Base-by-base conservation (phyloP, 2,888 invertebrate species). In the Drosophila pseudotakahashii region DNA sequence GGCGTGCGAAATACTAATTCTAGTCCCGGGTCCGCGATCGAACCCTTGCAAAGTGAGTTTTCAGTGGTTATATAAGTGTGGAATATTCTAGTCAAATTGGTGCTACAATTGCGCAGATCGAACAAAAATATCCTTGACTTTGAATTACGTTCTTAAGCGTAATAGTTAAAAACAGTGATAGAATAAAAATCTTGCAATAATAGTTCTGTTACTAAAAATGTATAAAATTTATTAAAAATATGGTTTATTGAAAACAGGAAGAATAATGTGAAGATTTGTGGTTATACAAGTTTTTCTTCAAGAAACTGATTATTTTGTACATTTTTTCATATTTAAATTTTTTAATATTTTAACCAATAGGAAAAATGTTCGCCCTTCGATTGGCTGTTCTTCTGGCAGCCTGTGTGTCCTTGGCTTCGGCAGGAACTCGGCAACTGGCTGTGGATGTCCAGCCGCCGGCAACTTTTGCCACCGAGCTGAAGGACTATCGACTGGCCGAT, bases 401-500 rank as follows among this genome's bases (percentile, higher is more conserved):
- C 59, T 79, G 80, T 34, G 36, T 89, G 19, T 73, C 79, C 37
- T 45, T 76, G 23, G 77, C 73, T 10, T 51, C 75, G 4, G 78
- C 88, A 5, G 78, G 60, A 9, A 73, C 76, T 6, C 57, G 54
- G 13, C 60, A 39, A 32, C 45, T 76, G 34, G 36, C 61, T 0
- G 44, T 76, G 23, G 58, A 70, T 13, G 44, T 51, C 7, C 57
- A 69, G 26, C 64, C 68, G 1, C 73, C 78, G 0, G 36, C 53
- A 2, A 72, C 76, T 1, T 48, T 39, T 19, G 88, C 69, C 6
- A 50, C 74, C 1, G 74, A 61, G 10, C 50, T 60, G 10, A 52
- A 47, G 3, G 77, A 90, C 2, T 92, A 90, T 47, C 87, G 91
- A 30, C 71, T 92, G 11, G 73, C 86, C 5, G 34, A 48, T 2